Evolutionary conservation across 2,888 invertebrate species (phyloP).

Genomic region (Mimachlamys varia): DNA sequence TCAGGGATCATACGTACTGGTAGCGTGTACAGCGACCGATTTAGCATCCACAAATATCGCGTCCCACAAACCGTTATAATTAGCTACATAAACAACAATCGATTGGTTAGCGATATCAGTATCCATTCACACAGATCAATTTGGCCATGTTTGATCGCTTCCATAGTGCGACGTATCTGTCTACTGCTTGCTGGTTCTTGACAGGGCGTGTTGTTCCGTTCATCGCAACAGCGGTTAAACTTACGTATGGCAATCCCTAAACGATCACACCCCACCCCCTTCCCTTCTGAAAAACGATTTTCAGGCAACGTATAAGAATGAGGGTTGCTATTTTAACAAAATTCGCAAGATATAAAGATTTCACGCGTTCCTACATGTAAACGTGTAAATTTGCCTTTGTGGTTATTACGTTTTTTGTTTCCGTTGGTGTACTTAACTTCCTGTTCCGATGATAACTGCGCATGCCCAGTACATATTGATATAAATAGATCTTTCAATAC

Average conservation of each 20-base stretch:
- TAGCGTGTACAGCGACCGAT: not conserved
- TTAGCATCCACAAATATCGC: not conserved
- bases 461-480: too few species aligned
- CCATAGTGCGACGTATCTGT: not conserved
- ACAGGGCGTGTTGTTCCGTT: not conserved
- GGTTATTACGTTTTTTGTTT: too few species aligned
- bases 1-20: constrained; percentile 1
- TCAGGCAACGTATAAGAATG: too few species aligned
- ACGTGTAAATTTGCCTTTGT: too few species aligned
- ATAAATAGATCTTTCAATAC: too few species aligned
- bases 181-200: not conserved
- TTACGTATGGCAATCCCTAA: not conserved
- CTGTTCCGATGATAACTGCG: too few species aligned
- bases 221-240: not conserved
- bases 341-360: too few species aligned
- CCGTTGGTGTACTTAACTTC: too few species aligned
- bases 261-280: too few species aligned
- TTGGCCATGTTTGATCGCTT: not conserved
- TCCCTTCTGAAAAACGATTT: too few species aligned
- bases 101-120: not conserved
- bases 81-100: not conserved
- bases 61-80: not conserved
- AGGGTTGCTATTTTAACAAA: too few species aligned
- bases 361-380: too few species aligned
- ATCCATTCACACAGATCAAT: constrained; percentile 33